Percentiles rank a stretch among this genome's conserved stretches.
Conservation (phyloP, 2,797 vertebrate species). For the Pseudotriccus pelzelni region DNA sequence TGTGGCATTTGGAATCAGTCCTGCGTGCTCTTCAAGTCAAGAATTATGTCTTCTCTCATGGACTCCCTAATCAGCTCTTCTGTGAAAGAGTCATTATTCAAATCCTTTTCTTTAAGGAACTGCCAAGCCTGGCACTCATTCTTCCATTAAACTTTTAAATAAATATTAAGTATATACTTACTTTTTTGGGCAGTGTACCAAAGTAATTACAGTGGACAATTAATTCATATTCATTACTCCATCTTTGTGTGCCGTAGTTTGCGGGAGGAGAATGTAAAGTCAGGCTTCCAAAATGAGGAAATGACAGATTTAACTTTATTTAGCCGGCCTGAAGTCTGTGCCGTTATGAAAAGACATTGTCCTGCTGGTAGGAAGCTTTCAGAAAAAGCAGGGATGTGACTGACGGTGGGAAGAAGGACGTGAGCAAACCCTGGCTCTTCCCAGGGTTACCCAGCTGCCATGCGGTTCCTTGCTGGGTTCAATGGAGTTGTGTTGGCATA, state of each 20-base stretch:
- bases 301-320: not conserved
- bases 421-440: not conserved
- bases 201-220: constrained; percentile 8
- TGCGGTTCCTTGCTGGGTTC: not conserved
- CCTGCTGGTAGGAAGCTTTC: not conserved
- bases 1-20: not conserved
- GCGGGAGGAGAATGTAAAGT: not conserved
- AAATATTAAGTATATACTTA: not conserved
- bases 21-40: not conserved
- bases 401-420: not conserved
- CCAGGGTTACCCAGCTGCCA: not conserved
- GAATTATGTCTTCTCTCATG: not conserved
- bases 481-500: not conserved
- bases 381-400: not conserved
- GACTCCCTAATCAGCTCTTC: not conserved
- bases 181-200: not conserved
- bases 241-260: not conserved
- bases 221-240: not conserved
- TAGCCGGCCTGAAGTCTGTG: not conserved
- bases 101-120: constrained; percentile 3
- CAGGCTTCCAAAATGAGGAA: not conserved
- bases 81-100: constrained; percentile 15
- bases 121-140: constrained; percentile 12
- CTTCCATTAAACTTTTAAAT: constrained; percentile 16
- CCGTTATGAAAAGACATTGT: not conserved